Conservation (phyloP, 2,113 vertebrate genomes). For the Catagonus wagneri region DNA sequence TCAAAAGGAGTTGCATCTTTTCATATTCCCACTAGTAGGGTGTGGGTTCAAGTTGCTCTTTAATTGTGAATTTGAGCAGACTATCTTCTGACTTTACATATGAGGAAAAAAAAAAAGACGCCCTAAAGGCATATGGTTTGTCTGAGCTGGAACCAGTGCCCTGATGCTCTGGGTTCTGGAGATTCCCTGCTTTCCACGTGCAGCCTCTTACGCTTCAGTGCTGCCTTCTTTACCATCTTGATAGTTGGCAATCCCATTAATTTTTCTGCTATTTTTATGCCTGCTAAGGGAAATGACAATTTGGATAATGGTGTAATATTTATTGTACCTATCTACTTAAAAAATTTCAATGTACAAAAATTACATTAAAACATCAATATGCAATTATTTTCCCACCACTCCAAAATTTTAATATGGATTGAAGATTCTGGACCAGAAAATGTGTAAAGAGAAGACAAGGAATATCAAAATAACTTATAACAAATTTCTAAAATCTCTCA, state of each 20-base stretch:
- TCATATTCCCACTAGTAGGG: background rate
- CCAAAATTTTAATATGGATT: conserved; percentile 69
- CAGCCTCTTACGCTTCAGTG: background rate
- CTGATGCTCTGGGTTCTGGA: background rate
- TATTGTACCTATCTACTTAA: conserved; percentile 48
- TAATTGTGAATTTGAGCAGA: background rate
- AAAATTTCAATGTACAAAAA: conserved; percentile 12
- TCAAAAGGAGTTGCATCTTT: background rate
- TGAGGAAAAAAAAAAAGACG: background rate
- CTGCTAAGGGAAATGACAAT: conserved; percentile 30
- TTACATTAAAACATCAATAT: conserved; percentile 58
- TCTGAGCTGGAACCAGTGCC: background rate
- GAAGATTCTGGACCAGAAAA: conserved; percentile 69
- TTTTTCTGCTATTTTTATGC: conserved; percentile 13
- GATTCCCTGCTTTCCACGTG: background rate
- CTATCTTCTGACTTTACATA: conserved; percentile 52
- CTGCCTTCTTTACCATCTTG: background rate
- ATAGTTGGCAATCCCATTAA: background rate
- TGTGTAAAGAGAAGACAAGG: conserved; percentile 61
- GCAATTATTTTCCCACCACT: conserved; percentile 61
- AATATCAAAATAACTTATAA: conserved; percentile 70
- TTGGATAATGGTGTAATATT: conserved; percentile 27
- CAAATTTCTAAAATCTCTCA: conserved; percentile 70
- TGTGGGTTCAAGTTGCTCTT: background rate
- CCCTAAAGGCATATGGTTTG: background rate